phyloP scores from a whole-genome alignment of 1,140 invertebrate genomes.

The Drosophila obscura region DNA sequence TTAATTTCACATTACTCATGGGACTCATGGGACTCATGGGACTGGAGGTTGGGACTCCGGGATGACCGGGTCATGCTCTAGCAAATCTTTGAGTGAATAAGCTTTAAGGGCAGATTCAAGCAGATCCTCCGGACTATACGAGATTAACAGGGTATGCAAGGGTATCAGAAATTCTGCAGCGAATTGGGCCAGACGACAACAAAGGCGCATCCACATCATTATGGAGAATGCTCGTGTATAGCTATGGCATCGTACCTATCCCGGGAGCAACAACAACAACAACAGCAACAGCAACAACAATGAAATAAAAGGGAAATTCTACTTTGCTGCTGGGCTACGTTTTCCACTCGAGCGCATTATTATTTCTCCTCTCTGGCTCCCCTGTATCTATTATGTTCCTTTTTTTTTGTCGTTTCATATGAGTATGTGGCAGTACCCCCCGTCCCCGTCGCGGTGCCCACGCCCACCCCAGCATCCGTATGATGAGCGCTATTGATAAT shows the following conservation, averaged over 20 bases:
- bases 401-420: constrained; percentile 47
- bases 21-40: no score
- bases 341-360: constrained; percentile 76
- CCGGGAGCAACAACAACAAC: constrained; percentile 1
- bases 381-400: constrained; percentile 21
- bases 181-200: constrained; percentile 10
- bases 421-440: constrained; percentile 33
- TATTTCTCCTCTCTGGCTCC: constrained; percentile 53
- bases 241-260: constrained; percentile 32
- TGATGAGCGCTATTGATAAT: constrained; percentile 77
- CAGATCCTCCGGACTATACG: no score
- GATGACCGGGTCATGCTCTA: no score
- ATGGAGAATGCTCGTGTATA: constrained; percentile 30
- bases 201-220: constrained; percentile 62
- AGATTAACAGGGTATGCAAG: not conserved
- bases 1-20: no score
- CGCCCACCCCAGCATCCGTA: constrained; percentile 28
- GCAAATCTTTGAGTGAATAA: no score
- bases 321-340: constrained; percentile 65
- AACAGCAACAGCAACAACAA: constrained; percentile 9
- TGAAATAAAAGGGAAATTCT: constrained; percentile 53
- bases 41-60: no score
- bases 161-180: constrained; percentile 37
- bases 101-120: no score
- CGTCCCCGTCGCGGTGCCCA: not conserved